Percentiles rank a stretch among this genome's conserved stretches.
These are phyloP conservation scores for Leptodactylus fallax DNA, from an alignment of 2,797 vertebrate genomes.

Conservation along the genomic window DNA sequence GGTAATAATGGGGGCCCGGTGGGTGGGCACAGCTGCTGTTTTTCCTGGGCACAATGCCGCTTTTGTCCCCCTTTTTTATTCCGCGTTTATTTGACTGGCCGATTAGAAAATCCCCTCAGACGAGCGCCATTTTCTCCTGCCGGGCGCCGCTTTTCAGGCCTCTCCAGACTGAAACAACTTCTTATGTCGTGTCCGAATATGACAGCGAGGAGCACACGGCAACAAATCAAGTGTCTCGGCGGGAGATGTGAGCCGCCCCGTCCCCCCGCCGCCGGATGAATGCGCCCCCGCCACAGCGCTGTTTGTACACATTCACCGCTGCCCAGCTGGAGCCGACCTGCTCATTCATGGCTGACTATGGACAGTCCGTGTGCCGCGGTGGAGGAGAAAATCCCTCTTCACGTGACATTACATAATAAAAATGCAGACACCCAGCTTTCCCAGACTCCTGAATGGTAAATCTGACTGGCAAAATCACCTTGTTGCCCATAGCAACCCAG, in stretches of 20 bases:
- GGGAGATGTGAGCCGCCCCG: slow-evolving; percentile 3
- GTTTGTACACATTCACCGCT: slow-evolving; percentile 42
- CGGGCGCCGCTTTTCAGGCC: slow-evolving; percentile 29
- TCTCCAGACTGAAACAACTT: neutral
- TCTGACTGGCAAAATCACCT: too few species aligned
- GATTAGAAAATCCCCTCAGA: slow-evolving; percentile 16
- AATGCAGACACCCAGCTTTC: neutral
- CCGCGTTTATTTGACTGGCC: neutral
- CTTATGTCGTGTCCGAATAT: neutral
- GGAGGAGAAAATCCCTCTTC: neutral
- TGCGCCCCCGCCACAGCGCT: neutral
- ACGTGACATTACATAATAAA: neutral
- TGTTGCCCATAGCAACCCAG: too few species aligned
- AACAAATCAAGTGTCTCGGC: slow-evolving; percentile 39
- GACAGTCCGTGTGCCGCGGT: too few species aligned
- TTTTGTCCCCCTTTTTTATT: slow-evolving; percentile 2
- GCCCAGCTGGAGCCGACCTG: slow-evolving; percentile 15
- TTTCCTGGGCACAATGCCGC: neutral
- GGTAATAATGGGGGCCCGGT: neutral
- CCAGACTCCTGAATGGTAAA: neutral
- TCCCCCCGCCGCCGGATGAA: neutral
- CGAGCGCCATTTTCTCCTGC: neutral
- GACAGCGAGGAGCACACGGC: neutral
- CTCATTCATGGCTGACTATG: neutral
- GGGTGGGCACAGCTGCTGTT: neutral